These are phyloP conservation scores for Periophthalmus modestus DNA, from an alignment of 2,113 vertebrate species.

Conservation along the genomic window DNA sequence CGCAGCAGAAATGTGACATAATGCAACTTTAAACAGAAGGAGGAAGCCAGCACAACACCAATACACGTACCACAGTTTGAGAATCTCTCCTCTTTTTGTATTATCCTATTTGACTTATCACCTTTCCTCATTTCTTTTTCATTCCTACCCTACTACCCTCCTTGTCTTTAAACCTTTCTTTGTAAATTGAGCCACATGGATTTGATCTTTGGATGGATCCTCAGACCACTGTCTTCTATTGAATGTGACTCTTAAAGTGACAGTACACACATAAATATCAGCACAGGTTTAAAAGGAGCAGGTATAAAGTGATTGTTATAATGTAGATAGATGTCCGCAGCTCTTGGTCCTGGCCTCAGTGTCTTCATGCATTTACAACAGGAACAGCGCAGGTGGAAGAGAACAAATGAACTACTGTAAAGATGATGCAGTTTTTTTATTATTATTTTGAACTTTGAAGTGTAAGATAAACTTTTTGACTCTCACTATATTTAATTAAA, in stretches of 20 bases:
- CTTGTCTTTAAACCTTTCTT: conserved; percentile 13
- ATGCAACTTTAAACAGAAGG: too few relatives aligned
- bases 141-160: not conserved
- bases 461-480: conserved; percentile 98
- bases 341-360: conserved; percentile 43
- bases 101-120: not conserved
- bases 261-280: conserved; percentile 53
- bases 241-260: conserved; percentile 49
- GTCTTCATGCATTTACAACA: conserved; percentile 63
- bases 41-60: not conserved
- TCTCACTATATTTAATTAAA: conserved; percentile 99
- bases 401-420: conserved; percentile 91
- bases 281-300: conserved; percentile 44
- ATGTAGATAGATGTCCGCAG: conserved; percentile 23
- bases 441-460: conserved; percentile 88
- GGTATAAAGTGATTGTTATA: conserved; percentile 25
- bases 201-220: conserved; percentile 62
- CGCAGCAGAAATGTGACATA: too few relatives aligned
- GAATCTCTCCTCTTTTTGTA: not conserved
- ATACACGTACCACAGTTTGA: not conserved
- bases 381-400: conserved; percentile 62
- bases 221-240: conserved; percentile 62
- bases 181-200: conserved; percentile 63
- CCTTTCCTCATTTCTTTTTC: not conserved
- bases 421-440: conserved; percentile 86